Evolutionary conservation across 1,140 invertebrate species (phyloP), one percentile per base, ranked within the genome.

Genomic region (Macrobrachium nipponense): DNA sequence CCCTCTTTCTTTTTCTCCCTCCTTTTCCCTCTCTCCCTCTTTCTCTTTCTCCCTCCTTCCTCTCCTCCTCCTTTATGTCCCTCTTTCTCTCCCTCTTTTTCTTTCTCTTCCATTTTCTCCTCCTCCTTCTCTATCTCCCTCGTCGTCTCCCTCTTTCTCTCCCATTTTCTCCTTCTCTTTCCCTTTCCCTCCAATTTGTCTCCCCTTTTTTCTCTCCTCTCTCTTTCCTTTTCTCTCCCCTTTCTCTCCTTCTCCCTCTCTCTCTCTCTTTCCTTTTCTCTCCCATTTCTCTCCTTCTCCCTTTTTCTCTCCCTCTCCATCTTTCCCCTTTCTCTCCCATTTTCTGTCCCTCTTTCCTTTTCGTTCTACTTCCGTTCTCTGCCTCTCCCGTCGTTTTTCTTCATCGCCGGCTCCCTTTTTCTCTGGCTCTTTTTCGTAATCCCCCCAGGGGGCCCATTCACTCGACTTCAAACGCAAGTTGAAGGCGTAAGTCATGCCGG

Each of bases 401-500:
- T 20, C 51, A 66, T 61, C 58, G 20, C 80, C 44, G 36, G 18
- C 36, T 58, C 44, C 44, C 17, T 58, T 14, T 10, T 18, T 68
- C 60, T 36, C 6, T 66, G 73, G 17, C 59, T 15, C 82, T 66
- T 44, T n/a, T 36, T 36, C 44, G 60, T 60, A 10, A 51, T 23
- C 62, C 36, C 58, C 83, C 83, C 83, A 20, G 77, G 77, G 80
- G 83, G 79, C 43, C 83, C 83, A 86, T 86, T 66, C 73, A 79
- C 83, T 73, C 79, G 72, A 80, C 83, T 80, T 75, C 76, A 86
- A 79, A 80, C 61, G 51, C 62, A 86, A 86, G 83, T 86, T 80
- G 83, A 86, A 80, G 83, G 66, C 66, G 77, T 86, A 60, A 86
- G 83, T 86, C 83, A 86, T 86, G 77, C 51, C 60, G 83, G 77